Evolutionary conservation across 2,113 vertebrate genomes (phyloP), one percentile per base, ranked within the genome.

Genomic region (Aegotheles bennettii): DNA sequence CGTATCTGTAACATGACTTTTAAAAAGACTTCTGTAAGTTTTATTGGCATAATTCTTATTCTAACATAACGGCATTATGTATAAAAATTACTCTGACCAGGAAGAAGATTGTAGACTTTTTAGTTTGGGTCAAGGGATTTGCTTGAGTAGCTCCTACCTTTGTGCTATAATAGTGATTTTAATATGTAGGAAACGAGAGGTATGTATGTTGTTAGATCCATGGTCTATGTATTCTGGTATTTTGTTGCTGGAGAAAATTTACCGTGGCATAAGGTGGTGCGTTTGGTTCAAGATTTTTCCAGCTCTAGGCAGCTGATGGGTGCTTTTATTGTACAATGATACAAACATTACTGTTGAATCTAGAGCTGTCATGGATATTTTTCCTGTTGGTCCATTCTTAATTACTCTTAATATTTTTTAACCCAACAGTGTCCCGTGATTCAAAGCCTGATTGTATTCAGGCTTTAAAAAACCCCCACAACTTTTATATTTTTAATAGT

Each of bases 141-240:
- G 15, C 40, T 93, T 65, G 43, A 56, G 18, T 68, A 60, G 29
- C 31, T 78, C 1, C 1, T 43, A 3, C 9, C 12, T 77, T 81
- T 87, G 45, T 91, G 63, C 35, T 83, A 11, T 29, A 36, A 5
- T 2, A 57, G 25, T 68, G 50, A 35, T 91, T 95, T 87, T 50
- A 76, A 14, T 75, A n/a, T 19, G 23, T 54, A 68, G 61, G 36
- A 56, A 82, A 65, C 20, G 10, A 76, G 57, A 47, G 11, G 23
- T 8, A 8, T 1, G 0, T 21, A 7, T 20, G 7, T 47, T 81
- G 13, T 61, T 19, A 51, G 42, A 8, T 82, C 16, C 2, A 5
- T 53, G 54, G 35, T 20, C 36, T 56, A 0, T 45, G 11, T 65
- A 11, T 73, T 53, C 47, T 89, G 50, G 11, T 53, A 42, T 73